Base-by-base conservation (phyloP, 2,797 vertebrate species). In the Acanthis flammea region DNA sequence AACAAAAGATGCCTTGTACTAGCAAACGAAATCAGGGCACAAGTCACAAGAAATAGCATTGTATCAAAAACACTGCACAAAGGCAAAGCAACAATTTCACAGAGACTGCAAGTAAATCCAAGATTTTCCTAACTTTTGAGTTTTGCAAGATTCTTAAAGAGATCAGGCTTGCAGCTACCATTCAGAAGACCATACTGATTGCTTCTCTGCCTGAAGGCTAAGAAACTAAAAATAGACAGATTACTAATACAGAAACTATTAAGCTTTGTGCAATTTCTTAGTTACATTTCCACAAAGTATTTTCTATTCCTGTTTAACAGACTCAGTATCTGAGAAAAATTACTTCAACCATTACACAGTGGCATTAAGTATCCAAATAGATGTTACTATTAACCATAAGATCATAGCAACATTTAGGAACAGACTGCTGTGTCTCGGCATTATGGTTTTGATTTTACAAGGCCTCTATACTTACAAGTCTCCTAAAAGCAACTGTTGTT, bases 41-140 rank as follows among this genome's bases (percentile, higher is more conserved):
- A 94, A 92, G 95, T 86, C 83, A 95, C 81, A 96, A 97, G 95
- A 86, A 98, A 90, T 22, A 92, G 88, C 95, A 97, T 96, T 97
- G 96, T 72, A 75, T 58, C 91, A 88, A 65, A 94, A 96, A 96
- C 75, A 95, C 77, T 67, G 86, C 71, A 94, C 93, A 94, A 96
- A 96, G 84, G 87, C 84, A 95, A 95, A 58, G 58, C 48, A 95
- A 89, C 73, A 39, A 87, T 90, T 90, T 54, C 14, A 41, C 95
- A 92, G n/a, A 71, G 30, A 78, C 54, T 86, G 31, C 60, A 90
- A 93, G 78, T 55, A 96, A 96, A 95, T 76, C 65, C 83, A 90
- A 92, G 76, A 81, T 95, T 92, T 96, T 96, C 83, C 68, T 87
- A 62, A 96, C 83, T 84, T 90, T 31, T 54, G 24, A 76, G 47